Conservation (phyloP, 2,797 vertebrate species). For the Knipowitschia caucasica region DNA sequence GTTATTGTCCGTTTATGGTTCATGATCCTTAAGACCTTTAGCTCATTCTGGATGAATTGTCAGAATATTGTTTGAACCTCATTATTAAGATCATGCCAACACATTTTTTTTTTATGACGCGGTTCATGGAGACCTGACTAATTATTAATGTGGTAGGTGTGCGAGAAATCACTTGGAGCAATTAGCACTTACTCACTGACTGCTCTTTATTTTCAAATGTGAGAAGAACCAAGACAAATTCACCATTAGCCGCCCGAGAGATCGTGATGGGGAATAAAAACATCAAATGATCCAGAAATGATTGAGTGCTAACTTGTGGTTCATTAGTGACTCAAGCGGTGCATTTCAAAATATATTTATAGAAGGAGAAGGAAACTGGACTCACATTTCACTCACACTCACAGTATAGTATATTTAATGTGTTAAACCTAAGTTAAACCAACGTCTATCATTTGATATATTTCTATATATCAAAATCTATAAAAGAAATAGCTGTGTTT, state of each 20-base stretch:
- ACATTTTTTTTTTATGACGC: not conserved
- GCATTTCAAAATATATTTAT: not conserved
- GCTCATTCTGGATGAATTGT: too few relatives aligned
- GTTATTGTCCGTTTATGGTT: too few relatives aligned
- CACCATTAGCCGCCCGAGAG: not conserved
- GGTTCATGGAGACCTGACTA: not conserved
- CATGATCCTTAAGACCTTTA: too few relatives aligned
- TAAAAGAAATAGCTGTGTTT: too few relatives aligned
- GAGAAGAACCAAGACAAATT: not conserved
- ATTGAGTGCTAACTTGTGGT: not conserved
- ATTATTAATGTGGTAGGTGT: not conserved
- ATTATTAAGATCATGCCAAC: not conserved
- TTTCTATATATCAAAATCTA: too few relatives aligned
- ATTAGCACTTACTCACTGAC: conserved; percentile 2
- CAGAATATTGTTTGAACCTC: too few relatives aligned
- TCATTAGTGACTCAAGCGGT: not conserved
- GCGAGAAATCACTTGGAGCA: conserved; percentile 14
- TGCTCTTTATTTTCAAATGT: not conserved
- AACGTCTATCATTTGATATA: too few relatives aligned
- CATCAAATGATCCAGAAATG: conserved; percentile 1
- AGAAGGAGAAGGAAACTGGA: not conserved
- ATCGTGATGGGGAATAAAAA: not conserved
- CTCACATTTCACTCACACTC: too few relatives aligned
- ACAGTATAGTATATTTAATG: too few relatives aligned
- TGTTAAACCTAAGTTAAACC: too few relatives aligned